These are phyloP conservation scores for Lissocephala sabroskyi DNA, from an alignment of 2,888 invertebrate genomes.

Conservation along the genomic window DNA sequence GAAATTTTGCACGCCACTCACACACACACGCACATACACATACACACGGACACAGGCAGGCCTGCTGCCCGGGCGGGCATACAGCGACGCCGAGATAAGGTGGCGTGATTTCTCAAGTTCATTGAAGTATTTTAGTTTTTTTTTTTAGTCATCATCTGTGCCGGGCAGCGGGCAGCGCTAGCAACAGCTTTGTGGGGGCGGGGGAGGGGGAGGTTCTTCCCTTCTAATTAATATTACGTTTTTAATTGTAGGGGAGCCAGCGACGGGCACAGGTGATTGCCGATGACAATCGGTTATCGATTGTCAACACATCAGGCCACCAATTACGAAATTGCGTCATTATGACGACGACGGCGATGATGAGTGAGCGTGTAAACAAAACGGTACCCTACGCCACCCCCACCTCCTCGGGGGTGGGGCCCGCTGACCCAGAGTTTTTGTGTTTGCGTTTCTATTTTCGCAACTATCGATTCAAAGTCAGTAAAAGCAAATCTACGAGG, in stretches of 20 bases:
- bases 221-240: too few species aligned
- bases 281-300: too few species aligned
- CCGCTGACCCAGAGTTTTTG: neutral
- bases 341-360: slow-evolving; percentile 38
- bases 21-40: slow-evolving; percentile 8
- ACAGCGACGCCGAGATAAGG: slow-evolving; percentile 46
- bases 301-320: slow-evolving; percentile 33
- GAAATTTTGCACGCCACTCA: slow-evolving; percentile 17
- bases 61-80: slow-evolving; percentile 3
- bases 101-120: slow-evolving; percentile 72
- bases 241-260: neutral
- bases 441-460: slow-evolving; percentile 31
- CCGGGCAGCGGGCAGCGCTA: neutral
- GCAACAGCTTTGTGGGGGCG: too few species aligned
- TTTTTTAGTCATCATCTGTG: slow-evolving; percentile 18
- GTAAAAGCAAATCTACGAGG: too few species aligned
- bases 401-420: neutral
- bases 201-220: too few species aligned
- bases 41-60: slow-evolving; percentile 9
- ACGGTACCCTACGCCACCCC: slow-evolving; percentile 2
- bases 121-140: slow-evolving; percentile 47
- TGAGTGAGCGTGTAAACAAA: slow-evolving; percentile 37
- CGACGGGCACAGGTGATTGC: neutral
- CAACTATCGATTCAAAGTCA: slow-evolving; percentile 49
- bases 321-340: slow-evolving; percentile 49